Evolutionary conservation across 2,113 vertebrate genomes (phyloP).

Genomic region (Albula goreensis): DNA sequence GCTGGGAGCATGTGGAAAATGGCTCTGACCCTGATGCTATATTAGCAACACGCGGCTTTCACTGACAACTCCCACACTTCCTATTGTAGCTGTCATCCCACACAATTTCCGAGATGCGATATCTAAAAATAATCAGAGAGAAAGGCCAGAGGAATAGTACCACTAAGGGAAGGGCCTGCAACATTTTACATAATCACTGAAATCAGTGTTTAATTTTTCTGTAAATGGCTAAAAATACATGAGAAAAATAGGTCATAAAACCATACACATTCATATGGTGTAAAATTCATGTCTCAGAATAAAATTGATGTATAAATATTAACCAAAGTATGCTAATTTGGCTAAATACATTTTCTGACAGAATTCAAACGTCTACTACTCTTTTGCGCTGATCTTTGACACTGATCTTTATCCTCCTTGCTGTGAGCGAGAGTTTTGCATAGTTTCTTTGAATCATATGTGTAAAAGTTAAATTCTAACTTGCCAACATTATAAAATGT

Average conservation of each 20-base stretch:
- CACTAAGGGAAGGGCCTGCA: constrained; percentile 43
- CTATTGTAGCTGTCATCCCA: constrained; percentile 36
- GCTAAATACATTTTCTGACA: background rate
- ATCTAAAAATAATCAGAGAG: constrained; percentile 61
- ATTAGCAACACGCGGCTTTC: constrained; percentile 35
- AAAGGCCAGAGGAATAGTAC: constrained; percentile 53
- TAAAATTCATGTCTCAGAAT: too few relatives aligned
- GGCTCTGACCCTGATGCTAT: background rate
- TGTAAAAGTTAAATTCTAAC: too few relatives aligned
- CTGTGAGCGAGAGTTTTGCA: too few relatives aligned
- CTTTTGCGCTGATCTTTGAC: background rate
- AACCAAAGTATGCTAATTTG: background rate
- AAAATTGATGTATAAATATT: background rate
- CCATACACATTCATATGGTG: background rate
- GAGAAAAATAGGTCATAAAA: constrained; percentile 44
- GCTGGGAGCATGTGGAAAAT: background rate
- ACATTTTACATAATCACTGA: constrained; percentile 61
- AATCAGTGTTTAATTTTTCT: constrained; percentile 29
- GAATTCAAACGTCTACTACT: background rate
- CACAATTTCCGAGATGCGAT: constrained; percentile 31
- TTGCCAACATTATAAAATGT: too few relatives aligned
- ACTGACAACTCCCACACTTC: constrained; percentile 53
- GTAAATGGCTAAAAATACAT: constrained; percentile 23
- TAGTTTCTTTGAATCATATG: too few relatives aligned
- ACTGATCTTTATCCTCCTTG: background rate